Evolutionary conservation across 1,140 invertebrate species (phyloP).

Genomic region (Pemphigus obesinymphae): DNA sequence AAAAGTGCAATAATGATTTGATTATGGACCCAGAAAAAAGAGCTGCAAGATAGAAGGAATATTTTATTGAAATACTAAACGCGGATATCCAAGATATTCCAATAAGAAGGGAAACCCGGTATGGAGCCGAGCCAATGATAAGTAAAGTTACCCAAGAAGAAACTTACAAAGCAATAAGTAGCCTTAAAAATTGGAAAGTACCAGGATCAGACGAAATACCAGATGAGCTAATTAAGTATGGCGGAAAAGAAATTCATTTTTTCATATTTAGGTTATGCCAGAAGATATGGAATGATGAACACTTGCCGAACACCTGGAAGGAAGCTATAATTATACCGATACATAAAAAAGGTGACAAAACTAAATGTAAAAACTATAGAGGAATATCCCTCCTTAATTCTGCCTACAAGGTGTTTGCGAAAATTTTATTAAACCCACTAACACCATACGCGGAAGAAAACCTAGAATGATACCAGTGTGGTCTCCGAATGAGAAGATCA

Average conservation of each 20-base stretch:
- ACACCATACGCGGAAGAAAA: conserved; percentile 17
- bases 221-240: no score
- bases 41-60: no score
- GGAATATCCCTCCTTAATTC: conserved; percentile 44
- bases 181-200: no score
- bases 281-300: conserved; percentile 42
- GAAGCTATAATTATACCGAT: conserved; percentile 45
- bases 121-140: not conserved
- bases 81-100: no score
- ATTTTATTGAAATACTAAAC: no score
- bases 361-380: conserved; percentile 45
- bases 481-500: conserved; percentile 40
- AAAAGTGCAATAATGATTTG: not conserved
- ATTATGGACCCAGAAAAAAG: not conserved
- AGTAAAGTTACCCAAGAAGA: not conserved
- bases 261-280: not conserved
- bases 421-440: not conserved
- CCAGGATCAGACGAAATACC: no score
- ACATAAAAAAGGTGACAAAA: conserved; percentile 47
- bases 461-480: conserved; percentile 43
- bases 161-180: not conserved
- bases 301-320: conserved; percentile 43
- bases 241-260: not conserved
- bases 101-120: no score
- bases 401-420: not conserved